A percentile compares a stretch with the other conserved stretches of the same genome.
phyloP scores from a whole-genome alignment of 2,113 vertebrate genomes.

The Phrynosoma platyrhinos region DNA sequence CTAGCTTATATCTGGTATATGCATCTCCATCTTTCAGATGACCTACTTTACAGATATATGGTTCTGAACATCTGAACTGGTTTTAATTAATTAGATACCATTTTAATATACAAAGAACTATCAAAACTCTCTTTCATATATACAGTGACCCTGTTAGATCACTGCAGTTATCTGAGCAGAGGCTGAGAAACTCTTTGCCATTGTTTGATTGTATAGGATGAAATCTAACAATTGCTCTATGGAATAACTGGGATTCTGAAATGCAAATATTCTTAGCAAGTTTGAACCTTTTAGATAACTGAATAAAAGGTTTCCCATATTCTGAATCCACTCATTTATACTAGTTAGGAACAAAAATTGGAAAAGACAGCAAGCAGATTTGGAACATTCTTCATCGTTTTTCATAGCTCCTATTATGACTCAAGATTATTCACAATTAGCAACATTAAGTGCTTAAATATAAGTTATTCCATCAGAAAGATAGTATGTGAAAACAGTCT shows the following conservation, averaged over 20 bases:
- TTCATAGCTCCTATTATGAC: background rate
- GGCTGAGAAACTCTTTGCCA: background rate
- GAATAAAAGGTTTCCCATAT: background rate
- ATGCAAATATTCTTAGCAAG: no score
- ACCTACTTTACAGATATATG: background rate
- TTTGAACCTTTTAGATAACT: background rate
- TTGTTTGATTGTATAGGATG: background rate
- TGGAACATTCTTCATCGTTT: background rate
- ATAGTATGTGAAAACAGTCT: background rate
- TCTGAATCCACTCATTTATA: background rate
- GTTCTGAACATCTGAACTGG: background rate
- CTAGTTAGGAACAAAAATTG: background rate
- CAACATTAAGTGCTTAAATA: background rate
- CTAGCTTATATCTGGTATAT: background rate
- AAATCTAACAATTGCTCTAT: background rate
- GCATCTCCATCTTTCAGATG: background rate
- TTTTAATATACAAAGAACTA: no score
- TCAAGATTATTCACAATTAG: background rate
- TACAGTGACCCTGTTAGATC: background rate
- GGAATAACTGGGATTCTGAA: background rate
- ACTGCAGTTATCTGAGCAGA: background rate
- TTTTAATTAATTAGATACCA: no score
- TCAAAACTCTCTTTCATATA: background rate
- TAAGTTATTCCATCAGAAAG: background rate
- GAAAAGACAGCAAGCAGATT: background rate